Conservation (phyloP, 2,888 invertebrate genomes). For the Cataglyphis albicans region DNA sequence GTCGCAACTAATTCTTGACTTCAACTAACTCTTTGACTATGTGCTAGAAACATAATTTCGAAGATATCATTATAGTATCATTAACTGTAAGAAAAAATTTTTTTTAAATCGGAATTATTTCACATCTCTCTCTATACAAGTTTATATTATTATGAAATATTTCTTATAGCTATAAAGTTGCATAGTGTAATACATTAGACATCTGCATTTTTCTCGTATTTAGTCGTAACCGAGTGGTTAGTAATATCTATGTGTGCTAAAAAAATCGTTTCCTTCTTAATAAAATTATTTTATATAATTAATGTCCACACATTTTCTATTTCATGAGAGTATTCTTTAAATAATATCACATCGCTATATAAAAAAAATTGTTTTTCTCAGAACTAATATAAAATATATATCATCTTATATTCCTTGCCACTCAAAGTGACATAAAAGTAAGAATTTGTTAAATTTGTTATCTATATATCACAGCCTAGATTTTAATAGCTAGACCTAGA, state of each 20-base stretch:
- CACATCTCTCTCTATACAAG: neutral
- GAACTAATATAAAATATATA: slow-evolving; percentile 13
- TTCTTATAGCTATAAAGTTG: neutral
- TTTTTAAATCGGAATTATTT: neutral
- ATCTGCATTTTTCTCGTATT: neutral
- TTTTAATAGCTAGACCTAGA: slow-evolving; percentile 79
- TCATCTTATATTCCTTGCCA: slow-evolving; percentile 42
- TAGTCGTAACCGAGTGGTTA: neutral
- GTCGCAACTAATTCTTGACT: neutral
- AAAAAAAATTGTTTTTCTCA: neutral
- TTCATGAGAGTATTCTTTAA: slow-evolving; percentile 13
- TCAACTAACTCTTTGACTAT: neutral
- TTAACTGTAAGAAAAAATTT: neutral
- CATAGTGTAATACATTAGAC: neutral
- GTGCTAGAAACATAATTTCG: neutral
- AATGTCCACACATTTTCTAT: neutral
- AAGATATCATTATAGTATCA: neutral
- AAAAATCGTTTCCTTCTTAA: slow-evolving; percentile 18
- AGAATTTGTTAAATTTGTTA: slow-evolving; percentile 46
- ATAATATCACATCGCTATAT: neutral
- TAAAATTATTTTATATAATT: neutral
- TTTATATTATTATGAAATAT: slow-evolving; percentile 9
- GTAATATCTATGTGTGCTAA: slow-evolving; percentile 4
- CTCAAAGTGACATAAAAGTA: slow-evolving; percentile 37
- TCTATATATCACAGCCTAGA: slow-evolving; percentile 80